These are phyloP conservation scores for Axinella damicornis DNA, from an alignment of 37 sponge, comb jelly and placozoan genomes.

Conservation along the genomic window DNA sequence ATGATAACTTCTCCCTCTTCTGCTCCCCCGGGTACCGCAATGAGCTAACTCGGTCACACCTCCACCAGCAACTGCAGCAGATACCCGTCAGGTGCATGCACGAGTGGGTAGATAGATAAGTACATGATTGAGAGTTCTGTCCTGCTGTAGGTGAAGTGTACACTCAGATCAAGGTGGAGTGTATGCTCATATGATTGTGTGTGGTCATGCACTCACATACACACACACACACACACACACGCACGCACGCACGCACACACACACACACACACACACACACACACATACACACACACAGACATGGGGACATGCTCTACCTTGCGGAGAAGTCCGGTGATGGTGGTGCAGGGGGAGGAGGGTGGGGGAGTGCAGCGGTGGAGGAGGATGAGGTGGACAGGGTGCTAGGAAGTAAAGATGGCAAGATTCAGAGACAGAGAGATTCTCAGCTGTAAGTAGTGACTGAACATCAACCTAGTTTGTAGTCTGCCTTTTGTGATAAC, in stretches of 20 bases:
- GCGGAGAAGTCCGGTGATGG: conserved; percentile 15
- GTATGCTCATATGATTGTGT: too few relatives aligned
- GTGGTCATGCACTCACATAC: too few relatives aligned
- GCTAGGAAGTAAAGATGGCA: conserved; percentile 73
- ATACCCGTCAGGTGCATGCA: conserved; percentile 58
- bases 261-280: too few relatives aligned
- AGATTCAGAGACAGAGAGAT: conserved; percentile 75
- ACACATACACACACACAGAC: conserved; percentile 22
- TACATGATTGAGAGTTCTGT: not conserved
- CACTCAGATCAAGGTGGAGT: too few relatives aligned
- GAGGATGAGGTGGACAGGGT: conserved; percentile 90
- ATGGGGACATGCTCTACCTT: conserved; percentile 82
- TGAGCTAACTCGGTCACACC: conserved; percentile 30
- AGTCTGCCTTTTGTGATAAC: too few relatives aligned
- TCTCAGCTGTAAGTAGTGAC: conserved; percentile 80
- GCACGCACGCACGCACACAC: too few relatives aligned
- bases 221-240: too few relatives aligned
- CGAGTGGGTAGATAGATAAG: too few relatives aligned
- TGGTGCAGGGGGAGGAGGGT: not conserved
- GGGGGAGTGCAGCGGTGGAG: conserved; percentile 21
- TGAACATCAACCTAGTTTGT: too few relatives aligned
- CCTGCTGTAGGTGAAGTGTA: too few relatives aligned
- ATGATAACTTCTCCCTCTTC: conserved; percentile 40
- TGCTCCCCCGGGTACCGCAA: conserved; percentile 10
- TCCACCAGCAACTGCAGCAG: conserved; percentile 20